Evolutionary conservation across 1,140 invertebrate species (phyloP), one percentile per base, ranked within the genome.

Genomic region (Charaxes varanes): DNA sequence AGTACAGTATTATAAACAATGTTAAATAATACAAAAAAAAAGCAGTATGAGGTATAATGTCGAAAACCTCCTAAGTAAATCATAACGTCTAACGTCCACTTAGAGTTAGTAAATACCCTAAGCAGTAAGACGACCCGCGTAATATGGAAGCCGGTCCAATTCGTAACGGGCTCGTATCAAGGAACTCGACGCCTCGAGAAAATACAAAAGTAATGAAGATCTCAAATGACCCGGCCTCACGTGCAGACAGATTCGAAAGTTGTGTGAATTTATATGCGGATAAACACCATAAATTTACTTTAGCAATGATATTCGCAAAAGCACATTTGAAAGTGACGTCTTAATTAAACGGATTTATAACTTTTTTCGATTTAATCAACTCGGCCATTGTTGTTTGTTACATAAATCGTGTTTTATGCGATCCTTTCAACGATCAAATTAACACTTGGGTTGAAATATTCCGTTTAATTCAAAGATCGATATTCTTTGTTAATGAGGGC

Each of bases 171-270:
- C 21, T 23, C 18, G 12, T 23, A 22, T 15, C 2, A 12, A 13
- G 26, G 17, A 33, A 51, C 35, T 21, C 26, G 31, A 50, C 31
- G 27, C 28, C 15, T 7, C 12, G 15, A 41, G 17, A 45, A 34
- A 41, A 42, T 26, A 10, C 33, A 36, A 28, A 41, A 45, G 34
- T 22, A 23, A 41, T 53, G 27, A 53, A 40, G 24, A 33, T 26
- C 26, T 37, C 22, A 44, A 32, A 38, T 18, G 15, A 31, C 15
- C 23, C 27, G 28, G 18, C 34, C 17, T 41, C 16, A 24, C 8
- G 12, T 16, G 28, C 15, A 19, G 27, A 35, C 23, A 22, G 16
- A 28, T 56, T 52, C 36, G 53, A 56, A 56, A 56, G 53, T 52
- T 36, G 21, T 18, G 15, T 41, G 21, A 44, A 47, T 36, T 51